phyloP scores from a whole-genome alignment of 2,888 invertebrate species.

The Eurytoma californica region DNA sequence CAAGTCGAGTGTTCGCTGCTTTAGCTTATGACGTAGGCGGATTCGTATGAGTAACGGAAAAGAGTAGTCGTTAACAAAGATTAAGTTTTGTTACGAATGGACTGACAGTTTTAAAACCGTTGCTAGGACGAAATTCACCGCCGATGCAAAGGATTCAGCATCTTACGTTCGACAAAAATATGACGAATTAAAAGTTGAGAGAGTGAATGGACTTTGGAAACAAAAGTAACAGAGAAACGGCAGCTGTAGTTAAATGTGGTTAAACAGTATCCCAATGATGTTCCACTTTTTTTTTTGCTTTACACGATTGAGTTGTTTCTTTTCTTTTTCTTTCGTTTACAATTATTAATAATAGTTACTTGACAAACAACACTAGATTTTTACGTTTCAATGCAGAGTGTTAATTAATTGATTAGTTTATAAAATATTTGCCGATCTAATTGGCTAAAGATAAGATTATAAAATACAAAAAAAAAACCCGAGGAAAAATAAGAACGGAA shows the following conservation, averaged over 20 bases:
- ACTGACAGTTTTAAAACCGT: neutral
- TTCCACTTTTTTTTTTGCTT: conserved; percentile 68
- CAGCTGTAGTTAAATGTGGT: conserved; percentile 68
- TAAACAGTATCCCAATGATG: conserved; percentile 71
- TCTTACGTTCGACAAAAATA: conserved; percentile 25
- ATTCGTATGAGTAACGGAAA: conserved; percentile 32
- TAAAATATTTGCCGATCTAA: conserved; percentile 54
- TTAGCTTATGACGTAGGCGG: conserved; percentile 26
- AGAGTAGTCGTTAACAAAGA: conserved; percentile 2
- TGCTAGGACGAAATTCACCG: conserved; percentile 30
- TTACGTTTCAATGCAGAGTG: conserved; percentile 70
- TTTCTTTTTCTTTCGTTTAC: conserved; percentile 65
- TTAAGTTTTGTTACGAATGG: conserved; percentile 10
- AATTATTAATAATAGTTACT: conserved; percentile 68
- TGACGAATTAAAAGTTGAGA: conserved; percentile 37
- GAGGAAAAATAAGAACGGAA: conserved; percentile 44
- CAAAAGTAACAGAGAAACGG: conserved; percentile 54
- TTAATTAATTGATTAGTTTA: conserved; percentile 64
- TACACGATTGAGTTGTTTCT: conserved; percentile 68
- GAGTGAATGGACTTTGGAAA: conserved; percentile 34
- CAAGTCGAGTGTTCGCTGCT: conserved; percentile 57
- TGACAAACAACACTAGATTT: conserved; percentile 66
- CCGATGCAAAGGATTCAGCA: conserved; percentile 23
- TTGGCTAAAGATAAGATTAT: conserved; percentile 56
- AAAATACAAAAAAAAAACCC: conserved; percentile 51